Conservation (phyloP, 2,888 invertebrate species). For the Petrophora chlorosata region DNA sequence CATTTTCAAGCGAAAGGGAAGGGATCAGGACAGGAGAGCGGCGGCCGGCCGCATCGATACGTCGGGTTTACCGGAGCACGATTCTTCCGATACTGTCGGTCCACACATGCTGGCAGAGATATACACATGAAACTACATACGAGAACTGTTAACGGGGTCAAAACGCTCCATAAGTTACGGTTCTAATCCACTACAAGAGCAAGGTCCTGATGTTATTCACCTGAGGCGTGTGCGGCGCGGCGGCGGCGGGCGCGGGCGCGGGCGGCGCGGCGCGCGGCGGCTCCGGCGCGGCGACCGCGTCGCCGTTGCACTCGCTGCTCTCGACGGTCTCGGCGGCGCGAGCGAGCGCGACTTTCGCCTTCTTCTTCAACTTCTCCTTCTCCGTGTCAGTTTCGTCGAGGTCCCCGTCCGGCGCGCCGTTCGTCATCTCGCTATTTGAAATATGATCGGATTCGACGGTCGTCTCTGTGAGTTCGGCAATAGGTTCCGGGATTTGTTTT, state of each 20-base stretch:
- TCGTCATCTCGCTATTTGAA: conserved; percentile 33
- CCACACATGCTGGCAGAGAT: conserved; percentile 72
- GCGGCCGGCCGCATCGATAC: conserved; percentile 23
- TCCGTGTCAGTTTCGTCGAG: conserved; percentile 41
- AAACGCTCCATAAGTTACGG: conserved; percentile 63
- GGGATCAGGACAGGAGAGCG: conserved; percentile 47
- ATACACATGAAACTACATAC: conserved; percentile 75
- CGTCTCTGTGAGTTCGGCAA: conserved; percentile 30
- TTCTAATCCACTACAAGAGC: conserved; percentile 77
- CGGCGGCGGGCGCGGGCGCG: conserved; percentile 34
- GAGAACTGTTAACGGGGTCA: conserved; percentile 65
- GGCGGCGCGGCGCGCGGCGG: conserved; percentile 28
- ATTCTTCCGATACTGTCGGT: conserved; percentile 67
- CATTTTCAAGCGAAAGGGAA: conserved; percentile 49
- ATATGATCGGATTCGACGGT: conserved; percentile 36
- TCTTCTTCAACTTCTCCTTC: conserved; percentile 51
- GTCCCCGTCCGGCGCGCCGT: conserved; percentile 33
- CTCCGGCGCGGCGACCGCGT: conserved; percentile 29
- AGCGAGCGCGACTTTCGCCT: conserved; percentile 43
- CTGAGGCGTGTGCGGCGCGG: conserved; percentile 58
- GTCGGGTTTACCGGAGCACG: conserved; percentile 33
- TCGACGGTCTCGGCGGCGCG: conserved; percentile 43
- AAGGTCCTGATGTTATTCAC: conserved; percentile 72
- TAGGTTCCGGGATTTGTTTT: conserved; percentile 31
- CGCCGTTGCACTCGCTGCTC: conserved; percentile 61